Evolutionary conservation across 2,797 vertebrate genomes (phyloP), one percentile per base, ranked within the genome.

Genomic region (Rhinophrynus dorsalis): DNA sequence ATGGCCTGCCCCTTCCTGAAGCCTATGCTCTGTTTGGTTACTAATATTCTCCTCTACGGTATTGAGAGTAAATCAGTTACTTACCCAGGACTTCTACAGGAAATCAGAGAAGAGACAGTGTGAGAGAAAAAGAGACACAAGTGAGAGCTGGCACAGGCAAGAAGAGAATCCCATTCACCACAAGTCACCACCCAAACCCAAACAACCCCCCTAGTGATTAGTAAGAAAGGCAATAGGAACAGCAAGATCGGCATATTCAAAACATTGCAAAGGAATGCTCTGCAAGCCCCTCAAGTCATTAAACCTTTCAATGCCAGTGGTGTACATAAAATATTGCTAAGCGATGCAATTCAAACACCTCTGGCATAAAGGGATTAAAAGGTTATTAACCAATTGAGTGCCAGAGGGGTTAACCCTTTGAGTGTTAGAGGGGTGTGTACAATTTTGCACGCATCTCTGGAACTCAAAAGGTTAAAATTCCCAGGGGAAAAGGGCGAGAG

Each of bases 41-140:
- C 37, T 2, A 13, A 38, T 6, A 38, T 37, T 37, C 13, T 13
- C 6, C 11, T 51, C 13, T 51, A 51, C 5, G 29, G 12, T 27
- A 51, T 51, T 51, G 12, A 51, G 4, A 18, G 38, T 69, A 64
- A 30, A 44, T 57, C 45, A 60, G 48, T 44, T 82, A 91, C 90
- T 91, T 90, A 91, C 90, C 90, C 76, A 91, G 86, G 67, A 91
- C 88, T 80, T 91, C 90, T 90, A 89, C 84, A 82, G 87, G 88
- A 83, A 78, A 82, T 84, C 85, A 84, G 83, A 77, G 70, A 59
- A 77, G 81, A 44, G 55, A 70, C 51, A 77, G 29, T 75, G 74
- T 81, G 51, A 82, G 45, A 82, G 62, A 74, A 78, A 84, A 78
- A 86, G 18, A 69, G 57, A 67, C 71, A 78, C 80, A 77, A 82